These are phyloP conservation scores for Lontra canadensis DNA, from an alignment of 2,113 vertebrate species.

Conservation along the genomic window DNA sequence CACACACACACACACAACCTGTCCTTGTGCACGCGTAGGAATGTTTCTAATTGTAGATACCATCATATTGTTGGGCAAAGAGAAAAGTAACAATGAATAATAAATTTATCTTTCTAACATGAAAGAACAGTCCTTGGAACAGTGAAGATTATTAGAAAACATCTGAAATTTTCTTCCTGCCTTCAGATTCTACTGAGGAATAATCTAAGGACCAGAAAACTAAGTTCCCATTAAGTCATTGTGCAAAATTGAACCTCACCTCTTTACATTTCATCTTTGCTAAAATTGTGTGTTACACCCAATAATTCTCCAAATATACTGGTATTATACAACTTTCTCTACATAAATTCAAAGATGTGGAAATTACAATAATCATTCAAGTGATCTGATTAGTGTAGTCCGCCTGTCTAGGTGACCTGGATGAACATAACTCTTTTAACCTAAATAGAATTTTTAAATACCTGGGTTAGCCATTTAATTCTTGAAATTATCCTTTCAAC, in stretches of 20 bases:
- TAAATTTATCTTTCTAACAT: neutral
- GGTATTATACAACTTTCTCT: neutral
- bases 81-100: neutral
- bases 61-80: neutral
- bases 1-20: no score
- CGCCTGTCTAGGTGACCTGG: neutral
- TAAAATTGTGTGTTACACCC: neutral
- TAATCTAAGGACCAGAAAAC: neutral
- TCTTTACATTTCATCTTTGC: neutral
- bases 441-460: conserved; percentile 28
- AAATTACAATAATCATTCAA: conserved; percentile 19
- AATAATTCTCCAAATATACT: neutral
- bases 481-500: conserved; percentile 30
- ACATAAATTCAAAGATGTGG: conserved; percentile 49
- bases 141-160: neutral
- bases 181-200: neutral
- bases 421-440: neutral
- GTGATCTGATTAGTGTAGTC: neutral
- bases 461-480: neutral
- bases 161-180: neutral
- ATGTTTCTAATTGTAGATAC: neutral
- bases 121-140: neutral
- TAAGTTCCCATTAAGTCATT: neutral
- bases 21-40: neutral
- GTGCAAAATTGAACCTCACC: neutral